These are phyloP conservation scores for Poliocrania exsul DNA, from an alignment of 2,797 vertebrate genomes.

Conservation along the genomic window DNA sequence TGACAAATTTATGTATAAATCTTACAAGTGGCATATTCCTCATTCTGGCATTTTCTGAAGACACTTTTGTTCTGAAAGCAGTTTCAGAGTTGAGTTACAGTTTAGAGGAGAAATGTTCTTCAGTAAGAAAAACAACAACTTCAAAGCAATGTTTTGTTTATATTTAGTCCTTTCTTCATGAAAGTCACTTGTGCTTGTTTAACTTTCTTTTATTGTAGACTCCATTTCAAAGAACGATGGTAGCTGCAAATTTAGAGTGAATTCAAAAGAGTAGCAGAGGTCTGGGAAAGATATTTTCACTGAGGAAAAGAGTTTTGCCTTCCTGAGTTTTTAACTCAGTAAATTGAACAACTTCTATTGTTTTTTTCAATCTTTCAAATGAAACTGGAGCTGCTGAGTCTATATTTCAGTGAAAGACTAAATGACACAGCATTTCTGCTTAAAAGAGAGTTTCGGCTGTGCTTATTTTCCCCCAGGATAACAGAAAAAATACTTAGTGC, in stretches of 20 bases:
- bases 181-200: not conserved
- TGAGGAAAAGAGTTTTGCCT: not conserved
- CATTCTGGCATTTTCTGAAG: not conserved
- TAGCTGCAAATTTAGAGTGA: not conserved
- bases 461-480: not conserved
- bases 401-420: not conserved
- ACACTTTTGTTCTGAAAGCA: not conserved
- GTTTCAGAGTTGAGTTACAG: not conserved
- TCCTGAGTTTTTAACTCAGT: not conserved
- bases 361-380: not conserved
- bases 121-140: not conserved
- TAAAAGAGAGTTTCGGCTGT: not conserved
- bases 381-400: not conserved
- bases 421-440: not conserved
- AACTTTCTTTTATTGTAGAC: not conserved
- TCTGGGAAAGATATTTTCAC: not conserved
- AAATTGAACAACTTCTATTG: not conserved
- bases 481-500: not conserved
- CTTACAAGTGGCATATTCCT: not conserved
- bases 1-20: not conserved
- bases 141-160: slow-evolving; percentile 25
- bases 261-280: not conserved
- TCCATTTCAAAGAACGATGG: not conserved
- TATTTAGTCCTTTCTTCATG: not conserved
- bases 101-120: not conserved